These are phyloP conservation scores for Temnothorax curvispinosus DNA, from an alignment of 1,140 invertebrate genomes.

Conservation along the genomic window DNA sequence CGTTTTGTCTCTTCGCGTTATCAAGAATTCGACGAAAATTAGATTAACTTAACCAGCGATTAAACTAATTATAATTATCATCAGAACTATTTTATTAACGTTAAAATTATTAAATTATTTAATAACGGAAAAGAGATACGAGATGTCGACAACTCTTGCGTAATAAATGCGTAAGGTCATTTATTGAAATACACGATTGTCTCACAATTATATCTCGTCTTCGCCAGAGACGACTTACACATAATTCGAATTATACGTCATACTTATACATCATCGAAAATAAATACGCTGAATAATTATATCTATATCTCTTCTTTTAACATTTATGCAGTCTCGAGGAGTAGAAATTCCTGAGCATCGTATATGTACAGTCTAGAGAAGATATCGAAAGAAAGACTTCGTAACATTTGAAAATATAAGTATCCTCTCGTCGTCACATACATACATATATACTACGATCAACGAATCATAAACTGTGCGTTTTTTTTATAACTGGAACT, in stretches of 20 bases:
- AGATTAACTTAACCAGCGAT: background rate
- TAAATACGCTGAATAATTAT: conserved; percentile 51
- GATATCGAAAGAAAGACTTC: background rate
- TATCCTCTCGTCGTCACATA: background rate
- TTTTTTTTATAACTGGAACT: conserved; percentile 84
- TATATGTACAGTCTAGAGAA: conserved; percentile 18
- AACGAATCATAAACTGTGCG: background rate
- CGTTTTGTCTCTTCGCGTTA: too few relatives aligned
- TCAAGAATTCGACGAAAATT: background rate
- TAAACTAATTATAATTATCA: background rate
- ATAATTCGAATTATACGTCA: background rate
- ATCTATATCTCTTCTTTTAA: background rate
- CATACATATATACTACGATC: background rate
- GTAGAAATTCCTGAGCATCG: conserved; percentile 33
- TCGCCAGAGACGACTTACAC: conserved; percentile 17
- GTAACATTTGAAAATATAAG: background rate
- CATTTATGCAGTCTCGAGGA: background rate
- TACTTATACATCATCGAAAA: conserved; percentile 62
- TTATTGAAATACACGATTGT: conserved; percentile 54
- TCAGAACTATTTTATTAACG: background rate
- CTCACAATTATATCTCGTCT: conserved; percentile 32
- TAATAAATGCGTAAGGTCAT: conserved; percentile 7
- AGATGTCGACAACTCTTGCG: conserved; percentile 12
- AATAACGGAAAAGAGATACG: background rate
- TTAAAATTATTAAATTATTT: background rate